phyloP scores from a whole-genome alignment of 2,113 vertebrate genomes.

The Marmota monax region DNA sequence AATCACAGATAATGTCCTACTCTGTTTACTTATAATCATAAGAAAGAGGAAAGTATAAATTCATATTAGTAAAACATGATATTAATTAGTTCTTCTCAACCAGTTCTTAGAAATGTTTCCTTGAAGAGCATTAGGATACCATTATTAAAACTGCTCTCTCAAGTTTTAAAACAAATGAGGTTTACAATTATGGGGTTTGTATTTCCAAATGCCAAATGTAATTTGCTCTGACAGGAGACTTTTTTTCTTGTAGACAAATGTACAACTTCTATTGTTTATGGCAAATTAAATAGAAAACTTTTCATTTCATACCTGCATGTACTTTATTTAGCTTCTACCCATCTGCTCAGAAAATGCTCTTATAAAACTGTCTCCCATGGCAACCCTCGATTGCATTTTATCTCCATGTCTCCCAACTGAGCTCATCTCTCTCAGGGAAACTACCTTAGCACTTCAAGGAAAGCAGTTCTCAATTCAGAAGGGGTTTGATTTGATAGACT shows the following conservation, averaged over 20 bases:
- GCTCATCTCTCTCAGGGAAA: slow-evolving; percentile 63
- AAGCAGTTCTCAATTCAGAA: slow-evolving; percentile 34
- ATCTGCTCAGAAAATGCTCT: slow-evolving; percentile 86
- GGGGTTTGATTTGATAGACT: neutral
- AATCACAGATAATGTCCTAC: neutral
- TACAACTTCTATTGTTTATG: slow-evolving; percentile 74
- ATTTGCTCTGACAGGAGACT: slow-evolving; percentile 66
- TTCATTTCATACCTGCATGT: slow-evolving; percentile 82
- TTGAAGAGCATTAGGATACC: slow-evolving; percentile 17
- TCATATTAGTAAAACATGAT: slow-evolving; percentile 14
- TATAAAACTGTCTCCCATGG: slow-evolving; percentile 86
- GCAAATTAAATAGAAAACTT: slow-evolving; percentile 76
- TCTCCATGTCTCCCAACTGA: slow-evolving; percentile 65
- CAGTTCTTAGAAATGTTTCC: slow-evolving; percentile 55
- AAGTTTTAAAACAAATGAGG: slow-evolving; percentile 68
- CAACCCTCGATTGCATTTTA: slow-evolving; percentile 82
- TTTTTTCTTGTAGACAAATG: slow-evolving; percentile 14
- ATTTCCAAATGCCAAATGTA: slow-evolving; percentile 61
- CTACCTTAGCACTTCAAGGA: slow-evolving; percentile 66
- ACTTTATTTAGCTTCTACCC: slow-evolving; percentile 84
- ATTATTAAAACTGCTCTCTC: slow-evolving; percentile 54
- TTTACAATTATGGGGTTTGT: slow-evolving; percentile 50
- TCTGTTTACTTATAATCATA: slow-evolving; percentile 9
- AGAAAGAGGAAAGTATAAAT: neutral
- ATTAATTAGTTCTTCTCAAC: slow-evolving; percentile 41